phyloP scores from a whole-genome alignment of 1,140 invertebrate species.

The Drosophila bipectinata region DNA sequence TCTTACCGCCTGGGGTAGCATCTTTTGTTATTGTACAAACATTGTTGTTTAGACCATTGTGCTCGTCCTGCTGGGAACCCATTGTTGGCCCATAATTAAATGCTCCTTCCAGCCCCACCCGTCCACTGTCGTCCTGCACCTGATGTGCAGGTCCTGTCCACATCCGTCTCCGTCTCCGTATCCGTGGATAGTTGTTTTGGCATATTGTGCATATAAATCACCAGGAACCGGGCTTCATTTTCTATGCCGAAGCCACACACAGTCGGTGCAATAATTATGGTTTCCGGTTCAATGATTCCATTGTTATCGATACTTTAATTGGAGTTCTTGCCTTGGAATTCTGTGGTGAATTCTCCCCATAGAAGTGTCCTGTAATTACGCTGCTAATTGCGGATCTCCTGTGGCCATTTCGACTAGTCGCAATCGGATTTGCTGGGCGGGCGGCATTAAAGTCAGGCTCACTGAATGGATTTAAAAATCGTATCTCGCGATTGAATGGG shows the following conservation, averaged over 20 bases:
- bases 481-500: background rate
- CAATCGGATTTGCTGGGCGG: conserved; percentile 18
- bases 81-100: conserved; percentile 70
- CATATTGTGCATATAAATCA: conserved; percentile 69
- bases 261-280: conserved; percentile 59
- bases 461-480: conserved; percentile 34
- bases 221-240: conserved; percentile 36
- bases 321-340: conserved; percentile 12
- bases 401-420: conserved; percentile 12
- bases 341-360: background rate
- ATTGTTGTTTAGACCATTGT: conserved; percentile 60
- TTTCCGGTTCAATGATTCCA: conserved; percentile 60
- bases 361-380: conserved; percentile 33
- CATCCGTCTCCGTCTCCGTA: conserved; percentile 18
- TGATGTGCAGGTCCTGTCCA: conserved; percentile 7
- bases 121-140: background rate
- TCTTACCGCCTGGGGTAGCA: conserved; percentile 4
- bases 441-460: conserved; percentile 34
- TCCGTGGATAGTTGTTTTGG: conserved; percentile 48
- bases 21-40: conserved; percentile 67
- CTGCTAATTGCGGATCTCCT: conserved; percentile 23
- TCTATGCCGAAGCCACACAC: conserved; percentile 30
- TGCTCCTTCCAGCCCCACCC: conserved; percentile 20
- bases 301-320: conserved; percentile 42
- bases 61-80: conserved; percentile 13